Conservation (phyloP, 2,113 vertebrate species). For the Ramphastos sulfuratus region DNA sequence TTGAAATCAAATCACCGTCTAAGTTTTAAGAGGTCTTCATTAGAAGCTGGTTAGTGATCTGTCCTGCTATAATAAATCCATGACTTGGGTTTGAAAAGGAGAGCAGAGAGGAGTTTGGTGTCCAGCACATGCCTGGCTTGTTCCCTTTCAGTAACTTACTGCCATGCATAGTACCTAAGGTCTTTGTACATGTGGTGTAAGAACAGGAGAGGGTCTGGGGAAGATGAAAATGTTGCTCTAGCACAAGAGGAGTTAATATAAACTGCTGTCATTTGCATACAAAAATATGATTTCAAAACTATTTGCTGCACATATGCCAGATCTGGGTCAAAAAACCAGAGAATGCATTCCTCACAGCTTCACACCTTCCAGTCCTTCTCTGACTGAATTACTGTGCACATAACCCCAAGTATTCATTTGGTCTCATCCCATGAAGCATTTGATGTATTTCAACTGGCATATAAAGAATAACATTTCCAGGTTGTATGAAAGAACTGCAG, state of each 20-base stretch:
- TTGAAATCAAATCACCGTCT: too few relatives aligned
- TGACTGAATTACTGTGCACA: constrained; percentile 27
- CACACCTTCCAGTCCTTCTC: constrained; percentile 27
- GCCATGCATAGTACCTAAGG: neutral
- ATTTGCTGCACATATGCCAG: neutral
- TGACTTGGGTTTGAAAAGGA: neutral
- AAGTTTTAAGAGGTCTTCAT: neutral
- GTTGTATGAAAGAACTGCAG: neutral
- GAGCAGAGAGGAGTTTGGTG: neutral
- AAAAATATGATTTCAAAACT: constrained; percentile 20
- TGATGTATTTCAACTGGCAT: constrained; percentile 26
- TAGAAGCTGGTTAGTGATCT: neutral
- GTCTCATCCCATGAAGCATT: constrained; percentile 27
- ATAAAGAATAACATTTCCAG: constrained; percentile 26
- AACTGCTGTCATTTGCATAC: constrained; percentile 45
- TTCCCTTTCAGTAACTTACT: neutral
- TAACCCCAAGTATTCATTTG: constrained; percentile 60
- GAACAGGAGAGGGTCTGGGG: neutral
- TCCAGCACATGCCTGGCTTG: neutral
- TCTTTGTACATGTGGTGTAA: neutral
- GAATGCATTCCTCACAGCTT: constrained; percentile 14
- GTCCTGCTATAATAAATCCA: neutral
- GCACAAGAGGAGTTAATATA: constrained; percentile 51
- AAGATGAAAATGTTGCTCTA: constrained; percentile 2
- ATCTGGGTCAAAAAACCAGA: constrained; percentile 7